Evolutionary conservation across 2,113 vertebrate species (phyloP).

Genomic region (Anseranas semipalmata): DNA sequence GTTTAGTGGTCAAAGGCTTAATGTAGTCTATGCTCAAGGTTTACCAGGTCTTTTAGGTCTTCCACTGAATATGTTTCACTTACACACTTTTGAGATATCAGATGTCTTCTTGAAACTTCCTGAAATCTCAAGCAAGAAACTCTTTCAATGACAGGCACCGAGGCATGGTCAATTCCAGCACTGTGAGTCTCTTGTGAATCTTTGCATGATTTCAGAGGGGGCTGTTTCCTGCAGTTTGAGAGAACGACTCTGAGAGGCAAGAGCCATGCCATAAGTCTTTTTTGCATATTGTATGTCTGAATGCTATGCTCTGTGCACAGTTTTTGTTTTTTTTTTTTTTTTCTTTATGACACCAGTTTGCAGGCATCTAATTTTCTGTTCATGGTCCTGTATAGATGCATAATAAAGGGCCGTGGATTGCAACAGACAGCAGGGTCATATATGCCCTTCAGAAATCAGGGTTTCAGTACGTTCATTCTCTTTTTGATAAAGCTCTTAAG

Average conservation of each 20-base stretch:
- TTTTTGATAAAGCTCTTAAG: not conserved
- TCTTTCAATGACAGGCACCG: not conserved
- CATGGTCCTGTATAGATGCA: accelerated
- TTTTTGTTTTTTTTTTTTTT: not conserved
- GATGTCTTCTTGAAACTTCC: not conserved
- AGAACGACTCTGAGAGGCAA: not conserved
- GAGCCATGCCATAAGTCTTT: not conserved
- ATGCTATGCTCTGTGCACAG: accelerated
- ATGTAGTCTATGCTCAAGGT: not conserved
- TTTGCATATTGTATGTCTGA: not conserved
- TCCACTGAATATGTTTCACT: not conserved
- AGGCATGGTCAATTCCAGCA: not conserved
- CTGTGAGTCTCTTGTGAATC: not conserved
- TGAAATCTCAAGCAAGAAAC: not conserved
- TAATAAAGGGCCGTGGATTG: not conserved
- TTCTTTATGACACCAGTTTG: not conserved
- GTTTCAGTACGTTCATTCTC: not conserved
- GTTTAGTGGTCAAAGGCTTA: not conserved
- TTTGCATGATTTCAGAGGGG: not conserved
- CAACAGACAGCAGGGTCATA: not conserved
- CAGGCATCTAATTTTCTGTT: not conserved
- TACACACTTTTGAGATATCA: not conserved
- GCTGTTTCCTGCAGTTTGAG: not conserved
- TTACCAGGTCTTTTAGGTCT: not conserved
- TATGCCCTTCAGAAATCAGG: not conserved